Evolutionary conservation across 2,113 vertebrate genomes (phyloP).

Genomic region (Noctilio leporinus): DNA sequence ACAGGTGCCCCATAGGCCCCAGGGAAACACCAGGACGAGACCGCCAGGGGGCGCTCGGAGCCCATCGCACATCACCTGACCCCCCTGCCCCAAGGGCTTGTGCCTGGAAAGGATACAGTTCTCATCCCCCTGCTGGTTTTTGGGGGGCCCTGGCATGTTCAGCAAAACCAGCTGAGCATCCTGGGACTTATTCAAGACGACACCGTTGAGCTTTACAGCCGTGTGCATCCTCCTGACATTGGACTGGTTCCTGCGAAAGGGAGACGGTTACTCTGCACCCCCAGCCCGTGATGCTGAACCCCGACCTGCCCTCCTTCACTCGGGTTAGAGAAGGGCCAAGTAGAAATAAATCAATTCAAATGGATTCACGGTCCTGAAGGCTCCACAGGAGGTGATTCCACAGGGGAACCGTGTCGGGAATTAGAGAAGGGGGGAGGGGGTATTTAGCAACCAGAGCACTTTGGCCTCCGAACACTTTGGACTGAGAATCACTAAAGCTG

Average conservation of each 20-base stretch:
- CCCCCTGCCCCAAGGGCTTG: rapidly evolving
- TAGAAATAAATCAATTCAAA: not conserved
- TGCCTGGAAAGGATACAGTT: constrained; percentile 91
- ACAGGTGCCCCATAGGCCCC: too few species aligned
- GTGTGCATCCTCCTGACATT: constrained; percentile 98
- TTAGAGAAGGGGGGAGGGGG: too few species aligned
- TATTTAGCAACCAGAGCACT: not conserved
- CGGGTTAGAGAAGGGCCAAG: rapidly evolving
- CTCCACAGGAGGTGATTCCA: rapidly evolving
- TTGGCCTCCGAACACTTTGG: not conserved
- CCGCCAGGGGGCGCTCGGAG: not conserved
- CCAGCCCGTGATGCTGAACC: rapidly evolving
- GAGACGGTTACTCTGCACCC: rapidly evolving
- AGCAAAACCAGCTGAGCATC: constrained; percentile 92
- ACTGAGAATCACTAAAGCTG: not conserved
- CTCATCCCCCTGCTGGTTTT: constrained; percentile 91
- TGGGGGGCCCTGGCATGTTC: constrained; percentile 96
- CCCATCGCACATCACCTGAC: not conserved
- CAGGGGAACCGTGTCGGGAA: rapidly evolving
- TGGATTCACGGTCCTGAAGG: rapidly evolving
- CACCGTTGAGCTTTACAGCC: constrained; percentile 92
- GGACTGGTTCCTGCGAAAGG: constrained; percentile 85
- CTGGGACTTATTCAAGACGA: constrained; percentile 92
- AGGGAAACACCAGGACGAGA: not conserved
- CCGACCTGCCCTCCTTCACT: not conserved